Evolutionary conservation across 2,113 vertebrate species (phyloP).

Genomic region (Nothobranchius kuhntae): DNA sequence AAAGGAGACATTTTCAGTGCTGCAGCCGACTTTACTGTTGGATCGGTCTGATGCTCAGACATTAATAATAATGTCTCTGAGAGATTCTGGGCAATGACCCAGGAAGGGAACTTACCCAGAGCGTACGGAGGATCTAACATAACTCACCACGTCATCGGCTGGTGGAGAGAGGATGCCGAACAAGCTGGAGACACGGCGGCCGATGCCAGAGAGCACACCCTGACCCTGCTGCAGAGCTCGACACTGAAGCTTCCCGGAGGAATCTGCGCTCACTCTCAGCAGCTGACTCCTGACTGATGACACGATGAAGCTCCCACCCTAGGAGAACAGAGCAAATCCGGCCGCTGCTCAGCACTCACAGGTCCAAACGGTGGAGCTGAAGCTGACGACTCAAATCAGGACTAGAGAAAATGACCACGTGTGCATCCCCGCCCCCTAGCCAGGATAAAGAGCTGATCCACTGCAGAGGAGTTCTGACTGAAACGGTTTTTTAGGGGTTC

Average conservation of each 20-base stretch:
- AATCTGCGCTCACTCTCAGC: constrained; percentile 81
- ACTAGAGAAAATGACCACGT: background rate
- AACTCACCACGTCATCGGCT: constrained; percentile 84
- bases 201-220: constrained; percentile 93
- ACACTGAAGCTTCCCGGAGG: constrained; percentile 84
- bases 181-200: constrained; percentile 91
- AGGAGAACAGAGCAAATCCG: constrained; percentile 20
- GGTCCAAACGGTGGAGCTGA: too few species aligned
- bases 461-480: too few species aligned
- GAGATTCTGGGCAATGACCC: too few species aligned
- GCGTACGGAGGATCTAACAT: background rate
- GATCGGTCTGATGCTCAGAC: too few species aligned
- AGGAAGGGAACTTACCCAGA: too few species aligned
- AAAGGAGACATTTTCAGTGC: background rate
- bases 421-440: too few species aligned
- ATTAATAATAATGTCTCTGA: too few species aligned
- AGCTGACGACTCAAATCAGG: background rate
- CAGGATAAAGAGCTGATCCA: too few species aligned
- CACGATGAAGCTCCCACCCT: constrained; percentile 90
- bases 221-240: constrained; percentile 87
- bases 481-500: too few species aligned
- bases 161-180: constrained; percentile 91
- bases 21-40: background rate
- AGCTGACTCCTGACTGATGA: constrained; percentile 84
- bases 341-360: too few species aligned